Evolutionary conservation across 2,113 vertebrate species (phyloP), one percentile per base, ranked within the genome.

Genomic region (Australoheros scitulus): DNA sequence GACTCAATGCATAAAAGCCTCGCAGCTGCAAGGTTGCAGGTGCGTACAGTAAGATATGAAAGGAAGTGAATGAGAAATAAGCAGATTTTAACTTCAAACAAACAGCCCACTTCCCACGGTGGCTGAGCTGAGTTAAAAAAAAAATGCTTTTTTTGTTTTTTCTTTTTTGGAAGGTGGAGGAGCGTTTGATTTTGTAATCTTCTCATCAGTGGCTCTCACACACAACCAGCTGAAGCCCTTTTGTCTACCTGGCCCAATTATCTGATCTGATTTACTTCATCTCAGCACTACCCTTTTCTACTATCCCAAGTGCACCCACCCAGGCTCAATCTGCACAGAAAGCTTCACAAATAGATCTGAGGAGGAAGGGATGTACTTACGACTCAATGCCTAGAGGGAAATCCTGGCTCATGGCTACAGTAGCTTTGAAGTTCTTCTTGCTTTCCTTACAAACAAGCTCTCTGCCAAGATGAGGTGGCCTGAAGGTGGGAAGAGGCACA

Each of bases 361-460:
- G 86, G 77, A 82, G 77, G 68, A 56, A 68, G 56, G 61, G 70
- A 43, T 86, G 80, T 82, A 91, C 97, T 97, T 95, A 99, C 98
- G 96, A 97, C 92, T 99, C 97, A 0, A 98, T 97, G 90, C 97
- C 96, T 60, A 98, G 91, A 83, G 98, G 98, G 85, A 99, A 99
- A 68, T 99, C 98, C 94, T 97, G 98, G 96, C 98, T 99, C 98
- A 99, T 99, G 84, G 98, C 98, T 93, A 99, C 97, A 0, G 97
- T 98, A 77, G 98, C 98, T 95, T 99, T 99, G 93, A 99, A 99
- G 41, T 96, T 98, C 94, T 99, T 99, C 95, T 97, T 98, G 95
- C 96, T 99, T 83, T 99, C 98, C 93, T 99, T 99, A 93, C 98
- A 99, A 78, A 98, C 95, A 55, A 98, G 95, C 90, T 99, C 98